phyloP scores from a whole-genome alignment of 2,888 invertebrate species.

The Lasioglossum zephyrum region DNA sequence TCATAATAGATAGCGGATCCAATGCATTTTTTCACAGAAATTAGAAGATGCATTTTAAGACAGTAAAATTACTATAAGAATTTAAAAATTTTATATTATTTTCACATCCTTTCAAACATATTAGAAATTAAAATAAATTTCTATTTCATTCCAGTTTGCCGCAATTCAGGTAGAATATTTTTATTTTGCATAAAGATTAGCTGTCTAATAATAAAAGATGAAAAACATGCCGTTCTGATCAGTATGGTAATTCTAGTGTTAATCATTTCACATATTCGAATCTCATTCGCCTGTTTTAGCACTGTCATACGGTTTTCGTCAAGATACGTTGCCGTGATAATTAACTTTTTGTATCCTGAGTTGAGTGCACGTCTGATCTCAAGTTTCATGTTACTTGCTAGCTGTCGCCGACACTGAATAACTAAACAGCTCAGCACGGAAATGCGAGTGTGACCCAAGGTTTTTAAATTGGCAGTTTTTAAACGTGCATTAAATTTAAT shows the following conservation, averaged over 20 bases:
- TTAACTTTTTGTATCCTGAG: slow-evolving; percentile 5
- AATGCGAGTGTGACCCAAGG: no score
- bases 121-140: background rate
- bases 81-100: background rate
- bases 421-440: background rate
- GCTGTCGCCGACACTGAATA: background rate
- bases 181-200: no score
- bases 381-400: background rate
- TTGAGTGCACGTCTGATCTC: background rate
- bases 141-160: background rate
- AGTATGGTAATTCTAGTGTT: background rate
- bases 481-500: background rate
- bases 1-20: background rate
- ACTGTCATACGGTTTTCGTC: background rate
- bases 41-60: background rate
- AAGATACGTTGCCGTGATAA: background rate
- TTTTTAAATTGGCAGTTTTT: background rate
- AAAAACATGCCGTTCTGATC: background rate
- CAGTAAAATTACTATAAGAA: background rate
- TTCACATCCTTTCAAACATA: no score
- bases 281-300: background rate
- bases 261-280: background rate
- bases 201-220: background rate
- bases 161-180: no score
- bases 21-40: background rate